These are phyloP conservation scores for Drosophila bocqueti DNA, from an alignment of 1,140 invertebrate species.

Conservation along the genomic window DNA sequence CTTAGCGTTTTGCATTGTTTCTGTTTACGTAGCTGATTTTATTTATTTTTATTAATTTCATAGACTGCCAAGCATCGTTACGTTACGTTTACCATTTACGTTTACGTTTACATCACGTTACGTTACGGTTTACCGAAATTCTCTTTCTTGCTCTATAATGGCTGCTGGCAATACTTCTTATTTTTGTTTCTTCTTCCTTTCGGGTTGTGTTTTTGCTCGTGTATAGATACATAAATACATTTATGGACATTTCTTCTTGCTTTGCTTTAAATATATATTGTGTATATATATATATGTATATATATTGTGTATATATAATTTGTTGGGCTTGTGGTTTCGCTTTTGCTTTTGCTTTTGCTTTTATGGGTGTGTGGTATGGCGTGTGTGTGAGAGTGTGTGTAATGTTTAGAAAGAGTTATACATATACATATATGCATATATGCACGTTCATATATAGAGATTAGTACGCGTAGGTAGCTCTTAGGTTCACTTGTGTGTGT, in stretches of 20 bases:
- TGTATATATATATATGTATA: constrained; percentile 58
- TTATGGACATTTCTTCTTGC: constrained; percentile 79
- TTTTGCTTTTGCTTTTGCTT: constrained; percentile 45
- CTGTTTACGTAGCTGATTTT: constrained; percentile 45
- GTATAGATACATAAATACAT: constrained; percentile 83
- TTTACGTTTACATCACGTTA: constrained; percentile 5
- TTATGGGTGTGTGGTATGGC: constrained; percentile 32
- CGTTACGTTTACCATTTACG: constrained; percentile 15
- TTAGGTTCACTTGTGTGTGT: constrained; percentile 71
- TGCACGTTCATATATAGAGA: constrained; percentile 67
- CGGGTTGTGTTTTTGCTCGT: constrained; percentile 56
- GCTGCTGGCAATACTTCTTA: constrained; percentile 9
- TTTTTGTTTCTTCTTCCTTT: constrained; percentile 18
- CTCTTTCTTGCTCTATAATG: constrained; percentile 4
- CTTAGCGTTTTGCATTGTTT: constrained; percentile 53
- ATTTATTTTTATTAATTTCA: constrained; percentile 48
- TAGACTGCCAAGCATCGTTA: constrained; percentile 37
- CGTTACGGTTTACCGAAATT: constrained; percentile 2
- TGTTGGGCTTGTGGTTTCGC: constrained; percentile 44
- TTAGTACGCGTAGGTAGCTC: constrained; percentile 82
- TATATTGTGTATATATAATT: constrained; percentile 56
- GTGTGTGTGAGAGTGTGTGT: constrained; percentile 15
- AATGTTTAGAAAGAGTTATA: constrained; percentile 37
- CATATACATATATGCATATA: constrained; percentile 46
- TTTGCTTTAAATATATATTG: constrained; percentile 76